Percentiles rank a stretch among this genome's conserved stretches.
phyloP scores from a whole-genome alignment of 2,797 vertebrate genomes.

The Apodemus agrarius region DNA sequence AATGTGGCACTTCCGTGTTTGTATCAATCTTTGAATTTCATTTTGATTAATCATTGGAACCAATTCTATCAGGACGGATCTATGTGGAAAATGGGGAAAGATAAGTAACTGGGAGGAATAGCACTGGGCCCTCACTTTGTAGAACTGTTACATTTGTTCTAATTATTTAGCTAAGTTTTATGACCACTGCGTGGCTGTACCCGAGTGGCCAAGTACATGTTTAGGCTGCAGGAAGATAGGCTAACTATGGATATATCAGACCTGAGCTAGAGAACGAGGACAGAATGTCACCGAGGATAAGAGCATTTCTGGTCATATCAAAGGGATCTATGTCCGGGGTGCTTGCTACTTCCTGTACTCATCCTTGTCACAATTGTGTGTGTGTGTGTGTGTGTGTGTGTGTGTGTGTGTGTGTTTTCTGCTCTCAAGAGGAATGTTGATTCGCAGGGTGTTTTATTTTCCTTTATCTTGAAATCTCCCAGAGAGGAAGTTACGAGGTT shows the following conservation, averaged over 20 bases:
- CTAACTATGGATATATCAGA: background rate
- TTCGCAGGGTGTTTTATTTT: background rate
- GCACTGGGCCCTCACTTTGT: background rate
- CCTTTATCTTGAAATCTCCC: background rate
- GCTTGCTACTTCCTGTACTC: background rate
- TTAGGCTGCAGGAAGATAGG: background rate
- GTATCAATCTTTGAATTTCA: background rate
- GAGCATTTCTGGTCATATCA: background rate
- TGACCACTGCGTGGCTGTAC: background rate
- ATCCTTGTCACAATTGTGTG: background rate
- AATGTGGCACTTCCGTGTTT: background rate
- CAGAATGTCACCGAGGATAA: background rate
- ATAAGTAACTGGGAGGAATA: background rate
- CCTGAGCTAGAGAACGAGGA: background rate
- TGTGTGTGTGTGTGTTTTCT: no score
- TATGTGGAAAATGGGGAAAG: background rate
- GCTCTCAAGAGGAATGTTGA: background rate
- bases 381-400: background rate
- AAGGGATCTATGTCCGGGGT: background rate
- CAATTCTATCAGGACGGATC: background rate
- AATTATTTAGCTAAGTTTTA: background rate
- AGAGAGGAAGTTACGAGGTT: background rate
- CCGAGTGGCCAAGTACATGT: background rate
- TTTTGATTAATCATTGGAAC: background rate
- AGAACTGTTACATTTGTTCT: background rate